phyloP scores from a whole-genome alignment of 2,113 vertebrate species.

The Tiliqua scincoides region DNA sequence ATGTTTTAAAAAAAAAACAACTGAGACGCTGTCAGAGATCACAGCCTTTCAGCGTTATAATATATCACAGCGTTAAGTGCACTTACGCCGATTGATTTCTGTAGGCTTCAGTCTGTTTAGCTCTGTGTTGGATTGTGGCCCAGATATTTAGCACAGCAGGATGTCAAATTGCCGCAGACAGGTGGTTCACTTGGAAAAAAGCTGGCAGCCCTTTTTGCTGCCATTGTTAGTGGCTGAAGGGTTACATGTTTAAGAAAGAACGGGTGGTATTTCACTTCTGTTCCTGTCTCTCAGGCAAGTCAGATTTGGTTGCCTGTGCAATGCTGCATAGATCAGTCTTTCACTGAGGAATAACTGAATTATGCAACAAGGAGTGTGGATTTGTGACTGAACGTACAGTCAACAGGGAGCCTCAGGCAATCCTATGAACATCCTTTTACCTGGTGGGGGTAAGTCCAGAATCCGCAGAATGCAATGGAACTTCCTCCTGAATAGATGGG shows the following conservation, averaged over 20 bases:
- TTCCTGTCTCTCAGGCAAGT: background rate
- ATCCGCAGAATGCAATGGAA: background rate
- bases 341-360: background rate
- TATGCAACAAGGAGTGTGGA: background rate
- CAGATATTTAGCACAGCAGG: background rate
- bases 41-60: background rate
- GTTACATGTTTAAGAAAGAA: background rate
- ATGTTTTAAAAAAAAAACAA: background rate
- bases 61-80: background rate
- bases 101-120: background rate
- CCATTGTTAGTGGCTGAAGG: background rate
- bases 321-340: too few species aligned
- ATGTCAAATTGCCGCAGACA: background rate
- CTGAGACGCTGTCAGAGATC: background rate
- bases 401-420: background rate
- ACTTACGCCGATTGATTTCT: background rate
- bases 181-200: background rate
- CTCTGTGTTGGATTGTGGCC: background rate
- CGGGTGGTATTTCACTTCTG: background rate
- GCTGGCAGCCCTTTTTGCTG: background rate
- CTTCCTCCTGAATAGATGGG: background rate
- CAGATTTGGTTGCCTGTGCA: background rate
- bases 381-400: background rate
- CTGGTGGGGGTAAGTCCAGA: too few species aligned
- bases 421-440: background rate